phyloP scores from a whole-genome alignment of 2,113 vertebrate species.

The Brachyhypopomus occidentalis region DNA sequence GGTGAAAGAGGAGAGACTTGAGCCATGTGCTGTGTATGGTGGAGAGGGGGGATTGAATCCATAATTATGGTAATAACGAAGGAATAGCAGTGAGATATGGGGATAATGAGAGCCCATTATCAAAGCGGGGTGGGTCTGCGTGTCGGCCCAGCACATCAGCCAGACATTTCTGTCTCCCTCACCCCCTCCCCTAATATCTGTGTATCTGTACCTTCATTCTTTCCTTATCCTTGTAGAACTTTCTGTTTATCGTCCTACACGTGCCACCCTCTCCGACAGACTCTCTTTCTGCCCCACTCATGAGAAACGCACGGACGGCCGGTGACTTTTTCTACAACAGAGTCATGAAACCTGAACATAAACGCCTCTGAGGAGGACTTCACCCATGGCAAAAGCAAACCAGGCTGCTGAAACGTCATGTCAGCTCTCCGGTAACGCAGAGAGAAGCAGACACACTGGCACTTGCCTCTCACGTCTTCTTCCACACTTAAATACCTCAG shows the following conservation, averaged over 20 bases:
- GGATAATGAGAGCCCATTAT: conserved; percentile 59
- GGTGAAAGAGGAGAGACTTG: not conserved
- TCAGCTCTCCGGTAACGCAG: not conserved
- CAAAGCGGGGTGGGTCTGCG: conserved; percentile 30
- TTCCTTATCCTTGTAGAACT: not conserved
- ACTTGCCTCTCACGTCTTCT: not conserved
- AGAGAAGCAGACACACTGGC: not conserved
- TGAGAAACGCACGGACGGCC: not conserved
- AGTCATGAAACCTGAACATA: not conserved
- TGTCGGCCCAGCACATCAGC: conserved; percentile 41
- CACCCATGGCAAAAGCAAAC: conserved; percentile 10
- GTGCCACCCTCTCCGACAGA: too few species aligned
- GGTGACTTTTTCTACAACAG: not conserved
- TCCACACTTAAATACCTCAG: conserved; percentile 26
- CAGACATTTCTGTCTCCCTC: conserved; percentile 18
- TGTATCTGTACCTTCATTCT: too few species aligned
- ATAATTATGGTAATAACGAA: conserved; percentile 53
- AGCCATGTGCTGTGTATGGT: not conserved
- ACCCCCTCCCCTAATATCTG: not conserved
- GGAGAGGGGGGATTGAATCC: conserved; percentile 28
- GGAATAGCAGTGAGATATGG: conserved; percentile 33
- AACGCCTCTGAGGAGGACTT: conserved; percentile 13
- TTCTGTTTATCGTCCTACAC: not conserved
- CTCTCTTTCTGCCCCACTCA: not conserved
- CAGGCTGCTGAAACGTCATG: not conserved